Conservation (phyloP, 2,797 vertebrate genomes). For the Rhinophrynus dorsalis region DNA sequence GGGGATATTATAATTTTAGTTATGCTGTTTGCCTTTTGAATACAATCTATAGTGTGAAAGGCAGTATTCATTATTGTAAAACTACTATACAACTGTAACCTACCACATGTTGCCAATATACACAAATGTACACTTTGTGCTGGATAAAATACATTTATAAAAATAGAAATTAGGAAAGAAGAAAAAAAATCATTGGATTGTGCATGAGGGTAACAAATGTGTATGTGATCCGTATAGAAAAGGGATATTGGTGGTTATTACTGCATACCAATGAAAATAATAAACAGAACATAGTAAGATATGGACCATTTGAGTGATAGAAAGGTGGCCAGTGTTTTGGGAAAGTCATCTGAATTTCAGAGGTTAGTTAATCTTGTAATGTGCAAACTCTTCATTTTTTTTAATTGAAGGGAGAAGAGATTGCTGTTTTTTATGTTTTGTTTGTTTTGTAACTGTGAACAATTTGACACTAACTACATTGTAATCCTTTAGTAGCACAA, state of each 20-base stretch:
- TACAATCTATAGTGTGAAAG: neutral
- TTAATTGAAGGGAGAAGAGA: slow-evolving; percentile 35
- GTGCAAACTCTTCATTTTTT: slow-evolving; percentile 38
- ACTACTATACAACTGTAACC: neutral
- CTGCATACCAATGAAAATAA: too few relatives aligned
- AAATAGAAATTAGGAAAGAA: neutral
- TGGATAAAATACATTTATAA: neutral
- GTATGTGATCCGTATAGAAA: neutral
- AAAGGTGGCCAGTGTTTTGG: too few relatives aligned
- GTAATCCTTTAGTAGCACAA: slow-evolving; percentile 36
- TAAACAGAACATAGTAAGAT: too few relatives aligned
- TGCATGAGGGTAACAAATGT: neutral
- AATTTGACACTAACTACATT: slow-evolving; percentile 30
- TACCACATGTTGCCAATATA: neutral
- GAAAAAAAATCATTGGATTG: neutral
- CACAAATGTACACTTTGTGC: neutral
- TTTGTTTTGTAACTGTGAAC: slow-evolving; percentile 39
- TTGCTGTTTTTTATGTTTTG: slow-evolving; percentile 36
- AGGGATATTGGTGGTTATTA: slow-evolving; percentile 7
- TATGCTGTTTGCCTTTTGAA: neutral
- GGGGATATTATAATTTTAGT: neutral
- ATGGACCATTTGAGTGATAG: too few relatives aligned
- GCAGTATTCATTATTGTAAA: neutral
- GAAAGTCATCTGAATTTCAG: too few relatives aligned
- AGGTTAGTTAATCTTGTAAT: slow-evolving; percentile 55